Evolutionary conservation across 2,113 vertebrate genomes (phyloP), one percentile per base, ranked within the genome.

Genomic region (Xenopus borealis): DNA sequence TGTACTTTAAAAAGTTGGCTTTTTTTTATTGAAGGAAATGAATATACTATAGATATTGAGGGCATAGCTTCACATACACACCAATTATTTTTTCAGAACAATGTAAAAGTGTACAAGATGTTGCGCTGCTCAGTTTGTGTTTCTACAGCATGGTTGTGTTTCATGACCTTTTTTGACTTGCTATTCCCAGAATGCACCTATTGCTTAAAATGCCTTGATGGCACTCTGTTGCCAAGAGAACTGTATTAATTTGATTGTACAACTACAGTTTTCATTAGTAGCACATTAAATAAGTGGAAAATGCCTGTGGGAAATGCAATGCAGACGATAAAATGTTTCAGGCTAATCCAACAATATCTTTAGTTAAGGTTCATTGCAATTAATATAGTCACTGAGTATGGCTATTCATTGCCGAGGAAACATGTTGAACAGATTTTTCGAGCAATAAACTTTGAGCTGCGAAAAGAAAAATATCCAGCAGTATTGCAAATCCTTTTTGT

Each of bases 291-390:
- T 75, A 69, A 75, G 65, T 75, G 57, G 72, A 62, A 70, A 77
- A 70, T 44, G 57, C 66, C 66, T 62, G 59, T 75, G 72, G 72
- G 72, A 68, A 72, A 69, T 70, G 64, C 61, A 73, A n/a, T 82
- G 67, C 30, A 66, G 62, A 62, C 16, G 20, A 59, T 57, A 76
- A 58, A 81, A 69, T 66, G 9, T 66, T 77, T 70, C 62, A 57
- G 30, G 61, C 33, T 57, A 77, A 55, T 70, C 61, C 67, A 58
- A 20, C 47, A 16, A 70, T 70, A 70, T 69, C 20, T 70, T 70
- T 70, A 63, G 66, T 55, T 70, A 63, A 45, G 47, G 66, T 69
- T 77, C 30, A 63, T 52, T 70, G 47, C 74, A 64, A 64, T 77
- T 77, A 77, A 77, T 77, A 64, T 70, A 59, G 59, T 70, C 62